Evolutionary conservation across 2,113 vertebrate species (phyloP).

Genomic region (Brachypteracias leptosomus): DNA sequence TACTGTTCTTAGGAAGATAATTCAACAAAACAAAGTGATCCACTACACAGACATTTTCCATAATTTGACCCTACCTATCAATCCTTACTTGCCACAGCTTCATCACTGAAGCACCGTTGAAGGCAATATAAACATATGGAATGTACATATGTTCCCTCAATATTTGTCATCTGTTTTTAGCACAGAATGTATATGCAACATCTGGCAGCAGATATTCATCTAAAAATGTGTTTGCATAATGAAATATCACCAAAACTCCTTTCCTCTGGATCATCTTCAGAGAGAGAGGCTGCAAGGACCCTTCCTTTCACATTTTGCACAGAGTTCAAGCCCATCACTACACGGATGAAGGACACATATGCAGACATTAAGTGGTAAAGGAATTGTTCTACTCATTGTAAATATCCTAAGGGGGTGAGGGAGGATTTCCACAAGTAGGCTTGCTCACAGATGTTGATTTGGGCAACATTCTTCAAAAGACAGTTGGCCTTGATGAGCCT

Average conservation of each 20-base stretch:
- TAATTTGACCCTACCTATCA: not conserved
- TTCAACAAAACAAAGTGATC: not conserved
- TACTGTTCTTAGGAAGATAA: not conserved
- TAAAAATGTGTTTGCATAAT: not conserved
- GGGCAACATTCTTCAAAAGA: not conserved
- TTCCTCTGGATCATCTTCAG: not conserved
- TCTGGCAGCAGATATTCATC: not conserved
- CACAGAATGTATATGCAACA: not conserved
- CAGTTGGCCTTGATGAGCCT: no score
- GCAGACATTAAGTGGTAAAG: not conserved
- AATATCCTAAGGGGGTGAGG: not conserved
- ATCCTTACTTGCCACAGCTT: not conserved
- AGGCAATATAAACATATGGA: not conserved
- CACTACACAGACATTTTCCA: not conserved
- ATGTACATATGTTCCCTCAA: not conserved
- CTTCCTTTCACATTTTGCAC: not conserved
- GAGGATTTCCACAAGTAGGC: not conserved
- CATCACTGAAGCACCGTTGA: not conserved
- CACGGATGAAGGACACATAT: accelerated
- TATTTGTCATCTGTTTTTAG: not conserved
- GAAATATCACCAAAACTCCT: not conserved
- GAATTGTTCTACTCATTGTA: not conserved
- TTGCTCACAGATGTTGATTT: not conserved
- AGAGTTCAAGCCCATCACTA: not conserved
- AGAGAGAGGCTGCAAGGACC: not conserved